Conservation (phyloP, 2,113 vertebrate species). For the Ancistrus triradiatus region DNA sequence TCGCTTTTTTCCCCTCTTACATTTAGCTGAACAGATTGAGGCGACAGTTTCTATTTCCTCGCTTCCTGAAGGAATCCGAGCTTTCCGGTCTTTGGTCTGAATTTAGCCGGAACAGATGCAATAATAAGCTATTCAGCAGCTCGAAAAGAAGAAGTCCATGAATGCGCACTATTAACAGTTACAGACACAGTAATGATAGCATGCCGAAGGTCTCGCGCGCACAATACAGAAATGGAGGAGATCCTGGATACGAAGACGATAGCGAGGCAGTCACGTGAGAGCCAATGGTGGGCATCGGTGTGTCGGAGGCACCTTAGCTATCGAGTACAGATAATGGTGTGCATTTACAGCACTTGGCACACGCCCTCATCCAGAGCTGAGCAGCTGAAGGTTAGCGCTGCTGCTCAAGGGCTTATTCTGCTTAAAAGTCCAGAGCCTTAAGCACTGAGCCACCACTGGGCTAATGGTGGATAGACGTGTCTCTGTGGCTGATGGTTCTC, state of each 20-base stretch:
- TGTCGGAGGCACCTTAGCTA: neutral
- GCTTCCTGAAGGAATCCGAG: conserved; percentile 3
- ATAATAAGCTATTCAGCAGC: neutral
- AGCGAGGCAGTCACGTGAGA: neutral
- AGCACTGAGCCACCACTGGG: no score
- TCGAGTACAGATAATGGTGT: neutral
- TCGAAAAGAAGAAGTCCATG: neutral
- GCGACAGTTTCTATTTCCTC: conserved; percentile 24
- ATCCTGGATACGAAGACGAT: neutral
- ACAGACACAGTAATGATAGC: conserved; percentile 19
- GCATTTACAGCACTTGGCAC: no score
- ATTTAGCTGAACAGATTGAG: conserved; percentile 1
- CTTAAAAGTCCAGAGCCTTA: no score
- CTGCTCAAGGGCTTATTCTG: no score
- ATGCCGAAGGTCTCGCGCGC: neutral
- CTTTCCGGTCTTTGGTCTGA: conserved; percentile 5
- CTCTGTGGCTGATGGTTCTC: no score
- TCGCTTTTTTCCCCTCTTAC: neutral
- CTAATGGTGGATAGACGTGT: no score
- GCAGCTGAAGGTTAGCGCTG: no score
- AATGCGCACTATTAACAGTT: conserved; percentile 8
- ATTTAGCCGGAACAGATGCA: conserved; percentile 1
- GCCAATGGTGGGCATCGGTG: neutral
- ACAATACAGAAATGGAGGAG: neutral
- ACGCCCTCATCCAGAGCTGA: no score